Conservation (phyloP, 1,140 invertebrate genomes). For the Sarcophaga bullata region DNA sequence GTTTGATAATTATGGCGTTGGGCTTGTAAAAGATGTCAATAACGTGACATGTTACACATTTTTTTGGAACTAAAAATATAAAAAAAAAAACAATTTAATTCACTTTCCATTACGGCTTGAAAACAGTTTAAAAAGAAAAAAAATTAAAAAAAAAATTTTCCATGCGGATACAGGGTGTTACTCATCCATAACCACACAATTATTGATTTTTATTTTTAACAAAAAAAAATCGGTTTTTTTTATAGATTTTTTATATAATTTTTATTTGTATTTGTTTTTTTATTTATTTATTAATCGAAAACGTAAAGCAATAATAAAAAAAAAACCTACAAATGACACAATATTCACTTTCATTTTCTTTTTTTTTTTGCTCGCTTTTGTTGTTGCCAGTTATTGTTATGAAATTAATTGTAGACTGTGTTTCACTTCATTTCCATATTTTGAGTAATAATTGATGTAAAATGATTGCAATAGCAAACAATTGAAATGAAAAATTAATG, state of each 20-base stretch:
- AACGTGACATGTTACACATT: not conserved
- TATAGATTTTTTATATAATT: constrained; percentile 19
- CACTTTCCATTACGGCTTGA: not conserved
- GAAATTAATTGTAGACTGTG: not conserved
- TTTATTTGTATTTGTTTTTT: not conserved
- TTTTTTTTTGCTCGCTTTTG: not conserved
- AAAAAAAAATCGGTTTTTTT: not conserved
- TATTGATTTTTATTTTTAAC: not conserved
- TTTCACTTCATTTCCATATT: too few relatives aligned
- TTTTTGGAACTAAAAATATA: not conserved
- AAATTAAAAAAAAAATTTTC: too few relatives aligned
- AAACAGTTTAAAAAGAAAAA: not conserved
- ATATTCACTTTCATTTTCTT: constrained; percentile 20
- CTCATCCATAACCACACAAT: too few relatives aligned
- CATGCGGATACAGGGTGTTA: too few relatives aligned
- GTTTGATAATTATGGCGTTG: not conserved
- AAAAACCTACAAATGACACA: constrained; percentile 22
- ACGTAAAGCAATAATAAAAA: constrained; percentile 1
- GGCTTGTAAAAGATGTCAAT: constrained; percentile 30
- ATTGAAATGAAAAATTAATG: constrained; percentile 1
- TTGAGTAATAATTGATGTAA: not conserved
- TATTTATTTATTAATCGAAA: not conserved
- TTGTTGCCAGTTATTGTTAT: not conserved
- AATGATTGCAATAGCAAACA: not conserved
- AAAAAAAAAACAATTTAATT: not conserved